Evolutionary conservation across 2,113 vertebrate genomes (phyloP).

Genomic region (Fukomys damarensis): DNA sequence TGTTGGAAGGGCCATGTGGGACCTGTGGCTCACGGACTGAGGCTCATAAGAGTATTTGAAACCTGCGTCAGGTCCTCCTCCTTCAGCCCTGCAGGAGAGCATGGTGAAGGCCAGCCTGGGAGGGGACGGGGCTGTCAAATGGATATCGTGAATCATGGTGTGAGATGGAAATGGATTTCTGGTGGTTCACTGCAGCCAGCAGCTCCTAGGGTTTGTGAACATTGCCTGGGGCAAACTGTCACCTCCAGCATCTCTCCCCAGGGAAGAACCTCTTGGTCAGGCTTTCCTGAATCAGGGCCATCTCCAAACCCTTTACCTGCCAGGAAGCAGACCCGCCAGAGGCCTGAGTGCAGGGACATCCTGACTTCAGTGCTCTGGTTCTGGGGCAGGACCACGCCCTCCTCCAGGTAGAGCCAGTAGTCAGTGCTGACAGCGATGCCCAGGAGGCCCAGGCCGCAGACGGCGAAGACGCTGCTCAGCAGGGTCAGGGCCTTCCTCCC

Average conservation of each 20-base stretch:
- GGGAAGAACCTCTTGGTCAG: background rate
- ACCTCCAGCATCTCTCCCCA: background rate
- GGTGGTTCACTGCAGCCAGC: accelerated
- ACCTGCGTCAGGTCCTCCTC: accelerated
- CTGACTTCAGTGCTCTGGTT: constrained; percentile 94
- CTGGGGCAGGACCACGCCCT: constrained; percentile 92
- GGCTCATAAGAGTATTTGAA: accelerated
- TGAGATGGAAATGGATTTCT: accelerated
- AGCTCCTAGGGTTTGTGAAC: accelerated
- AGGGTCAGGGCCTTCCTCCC: constrained; percentile 95
- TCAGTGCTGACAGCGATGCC: constrained; percentile 96
- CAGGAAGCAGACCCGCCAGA: constrained; percentile 97
- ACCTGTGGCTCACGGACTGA: too few species aligned
- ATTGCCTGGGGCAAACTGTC: accelerated
- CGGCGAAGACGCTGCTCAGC: constrained; percentile 95
- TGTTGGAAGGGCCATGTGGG: background rate
- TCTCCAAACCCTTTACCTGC: constrained; percentile 85
- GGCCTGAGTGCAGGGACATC: constrained; percentile 95
- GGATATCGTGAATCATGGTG: background rate
- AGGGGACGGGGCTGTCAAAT: accelerated
- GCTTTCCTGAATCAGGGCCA: background rate
- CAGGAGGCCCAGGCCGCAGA: constrained; percentile 94
- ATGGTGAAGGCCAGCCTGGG: background rate
- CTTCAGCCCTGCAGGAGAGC: background rate
- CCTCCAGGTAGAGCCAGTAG: constrained; percentile 98